These are phyloP conservation scores for Pygoscelis antarcticus DNA, from an alignment of 2,113 vertebrate genomes.

Conservation along the genomic window DNA sequence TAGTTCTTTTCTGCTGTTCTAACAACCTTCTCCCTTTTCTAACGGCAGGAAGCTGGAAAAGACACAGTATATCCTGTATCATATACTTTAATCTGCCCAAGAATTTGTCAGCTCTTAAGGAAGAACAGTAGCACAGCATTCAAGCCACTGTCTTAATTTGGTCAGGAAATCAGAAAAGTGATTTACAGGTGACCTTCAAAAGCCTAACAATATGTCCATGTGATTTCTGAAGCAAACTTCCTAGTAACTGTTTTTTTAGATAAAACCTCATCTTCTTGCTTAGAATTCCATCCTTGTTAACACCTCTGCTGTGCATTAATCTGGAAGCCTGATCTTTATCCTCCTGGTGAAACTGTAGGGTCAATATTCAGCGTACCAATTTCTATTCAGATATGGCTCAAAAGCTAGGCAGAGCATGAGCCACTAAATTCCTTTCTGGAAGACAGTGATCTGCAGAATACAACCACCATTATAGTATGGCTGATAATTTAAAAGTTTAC, in stretches of 20 bases:
- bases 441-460: background rate
- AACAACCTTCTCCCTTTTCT: background rate
- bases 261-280: background rate
- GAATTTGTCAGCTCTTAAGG: background rate
- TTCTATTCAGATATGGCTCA: background rate
- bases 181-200: background rate
- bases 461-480: rapidly evolving
- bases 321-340: background rate
- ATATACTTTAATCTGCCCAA: background rate
- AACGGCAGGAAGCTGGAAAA: background rate
- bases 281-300: background rate
- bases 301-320: background rate
- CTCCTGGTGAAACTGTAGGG: background rate
- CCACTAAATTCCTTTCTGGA: background rate
- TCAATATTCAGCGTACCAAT: background rate
- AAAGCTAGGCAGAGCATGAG: background rate
- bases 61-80: background rate
- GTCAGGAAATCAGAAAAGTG: background rate
- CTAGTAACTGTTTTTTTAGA: background rate
- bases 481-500: background rate
- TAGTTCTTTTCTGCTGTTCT: background rate
- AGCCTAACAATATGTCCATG: background rate
- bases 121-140: background rate
- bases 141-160: background rate
- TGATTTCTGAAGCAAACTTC: background rate